Evolutionary conservation across 2,797 vertebrate species (phyloP), one percentile per base, ranked within the genome.

Genomic region (Propithecus perrieri): DNA sequence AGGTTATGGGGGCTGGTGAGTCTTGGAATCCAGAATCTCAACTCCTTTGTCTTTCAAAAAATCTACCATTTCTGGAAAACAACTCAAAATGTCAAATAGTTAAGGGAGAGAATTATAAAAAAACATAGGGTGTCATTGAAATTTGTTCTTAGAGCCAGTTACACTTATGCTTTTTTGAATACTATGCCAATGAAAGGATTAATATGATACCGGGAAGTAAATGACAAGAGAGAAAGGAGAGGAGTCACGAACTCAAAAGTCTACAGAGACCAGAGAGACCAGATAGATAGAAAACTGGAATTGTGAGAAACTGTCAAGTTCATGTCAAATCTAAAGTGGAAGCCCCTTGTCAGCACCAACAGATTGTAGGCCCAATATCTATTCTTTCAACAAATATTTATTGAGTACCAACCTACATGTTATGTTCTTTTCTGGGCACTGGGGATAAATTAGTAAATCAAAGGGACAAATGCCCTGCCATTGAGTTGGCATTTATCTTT

Each of bases 391-490:
- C 48, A 53, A 38, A 46, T 63, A 14, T 63, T 85, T 71, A 48
- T 28, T 78, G 79, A 78, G 48, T 59, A 10, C 33, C 55, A 53
- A 18, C 35, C 11, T 55, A 8, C 4, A 1, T 67, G n/a, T 35
- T 55, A 1, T 92, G 17, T 20, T 79, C 2, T 74, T 48, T 38
- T 61, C 43, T 41, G n/a, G 57, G 57, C 63, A 81, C 76, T 53
- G 57, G 50, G n/a, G 38, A 69, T 94, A 48, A 91, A 72, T 95
- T 61, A 79, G 67, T 90, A 86, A 96, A 78, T 74, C 69, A 78
- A n/a, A 95, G 53, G 48, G 30, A 80, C 78, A 91, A 53, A 95
- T 53, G 53, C 33, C 4, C n/a, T 95, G 72, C 50, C 33, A 76
- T 48, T 89, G 67, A 79, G 65, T 50, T 94, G n/a, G 33, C 24